Base-by-base conservation (phyloP, 2,888 invertebrate species). In the Drosophila tripunctata region DNA sequence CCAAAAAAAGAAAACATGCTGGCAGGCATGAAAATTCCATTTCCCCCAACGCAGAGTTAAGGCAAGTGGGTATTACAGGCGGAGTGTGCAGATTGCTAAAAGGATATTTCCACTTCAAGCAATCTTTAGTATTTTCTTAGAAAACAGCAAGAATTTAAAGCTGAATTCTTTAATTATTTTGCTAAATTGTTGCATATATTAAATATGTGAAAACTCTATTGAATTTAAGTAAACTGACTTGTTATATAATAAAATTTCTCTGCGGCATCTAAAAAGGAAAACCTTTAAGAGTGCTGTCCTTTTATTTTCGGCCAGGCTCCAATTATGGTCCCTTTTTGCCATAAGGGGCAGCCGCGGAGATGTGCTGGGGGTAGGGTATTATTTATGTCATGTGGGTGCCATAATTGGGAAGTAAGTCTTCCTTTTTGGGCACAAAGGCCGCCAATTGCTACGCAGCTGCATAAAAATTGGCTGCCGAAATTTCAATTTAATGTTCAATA, bases 301-400 rank as follows among this genome's bases (percentile, higher is more conserved):
- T 4, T 4, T 5, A 3, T 17, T 47, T 15, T 22, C 3, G 19
- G 24, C 15, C 54, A 35, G 38, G 19, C 36, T 56, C 22, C 48
- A 50, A 50, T 27, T 40, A 15, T n/a, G 8, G 30, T 7, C 38
- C 31, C 10, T 30, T 55, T 56, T 41, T 36, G 27, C 10, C 27
- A 27, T 27, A 27, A n/a, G 33, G 54, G 24, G n/a, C n/a, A n/a
- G n/a, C n/a, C n/a, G n/a, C n/a, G n/a, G n/a, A n/a, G n/a, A n/a
- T n/a, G n/a, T n/a, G n/a, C n/a, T n/a, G n/a, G n/a, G n/a, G n/a
- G n/a, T n/a, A n/a, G n/a, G 12, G n/a, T 33, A 50, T 22, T 43
- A 69, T 58, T 50, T 58, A 63, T 51, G 55, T 50, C 64, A 48
- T 41, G 56, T 51, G 35, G 17, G 24, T n/a, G 35, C 50, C 30